Evolutionary conservation across 2,888 invertebrate genomes (phyloP), one percentile per base, ranked within the genome.

Genomic region (Drosophila peninsularis): DNA sequence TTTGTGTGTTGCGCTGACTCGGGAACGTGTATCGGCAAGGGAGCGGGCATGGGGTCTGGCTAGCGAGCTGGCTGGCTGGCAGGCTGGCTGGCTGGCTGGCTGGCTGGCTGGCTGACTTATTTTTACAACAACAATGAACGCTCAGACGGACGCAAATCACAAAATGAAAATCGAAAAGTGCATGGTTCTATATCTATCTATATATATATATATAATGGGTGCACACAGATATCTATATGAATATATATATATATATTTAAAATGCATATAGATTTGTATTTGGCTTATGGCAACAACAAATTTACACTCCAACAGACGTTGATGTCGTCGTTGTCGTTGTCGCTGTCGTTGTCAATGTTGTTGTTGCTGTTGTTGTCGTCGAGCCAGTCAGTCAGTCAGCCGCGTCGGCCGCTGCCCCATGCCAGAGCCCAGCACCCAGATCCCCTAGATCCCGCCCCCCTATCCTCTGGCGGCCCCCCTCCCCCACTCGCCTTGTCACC

Each of bases 81-180:
- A n/a, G n/a, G n/a, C 47, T 27, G 17, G 17, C 36, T 53, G 56
- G 37, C 63, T 75, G 80, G 68, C 82, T 81, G 78, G 75, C 62
- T 75, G 80, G 72, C 82, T 80, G 80, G 77, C 83, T 89, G 90
- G 80, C 80, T 61, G 78, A 83, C 73, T 90, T 90, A 90, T 90
- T 90, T 90, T 90, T 90, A 81, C 82, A 86, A 71, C 77, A 89
- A 88, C 89, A 85, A 85, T 85, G 86, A 74, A 72, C 64, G 52
- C 50, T 67, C 56, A 44, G 52, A 71, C 65, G 62, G 56, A 70
- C 62, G 75, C 68, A 73, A 74, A 79, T 78, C 79, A 87, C 70
- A 74, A 85, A 89, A 88, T 79, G 74, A 80, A 89, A 85, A 85
- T 83, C 88, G 74, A 86, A 88, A 76, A 89, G 63, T 88, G 83